Evolutionary conservation across 2,888 invertebrate genomes (phyloP), one percentile per base, ranked within the genome.

Genomic region (Lutraria lutraria): DNA sequence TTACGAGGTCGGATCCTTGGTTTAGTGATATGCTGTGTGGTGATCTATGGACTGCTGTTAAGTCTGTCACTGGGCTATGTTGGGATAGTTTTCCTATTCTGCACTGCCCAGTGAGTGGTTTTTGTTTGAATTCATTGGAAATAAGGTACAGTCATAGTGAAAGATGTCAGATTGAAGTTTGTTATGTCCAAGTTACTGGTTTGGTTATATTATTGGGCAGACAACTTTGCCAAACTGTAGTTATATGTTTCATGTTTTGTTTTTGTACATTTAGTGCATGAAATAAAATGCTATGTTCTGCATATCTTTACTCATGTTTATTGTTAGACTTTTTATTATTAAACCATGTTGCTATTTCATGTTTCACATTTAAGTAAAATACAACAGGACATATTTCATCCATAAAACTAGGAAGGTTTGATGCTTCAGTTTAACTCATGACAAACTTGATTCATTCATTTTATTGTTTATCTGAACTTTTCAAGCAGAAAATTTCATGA

Each of bases 321-420:
- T 25, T 85, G 85, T 85, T 85, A 79, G 34, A 34, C 19, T 81
- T 85, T 76, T 85, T 60, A 43, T 56, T 29, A 52, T 79, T 80
- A 16, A 60, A 85, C 85, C 85, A 85, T 85, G 85, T 80, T 79
- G n/a, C 85, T 84, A 84, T 84, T 84, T 68, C 63, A 68, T n/a
- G 63, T 68, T 68, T 25, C 25, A 68, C n/a, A n/a, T 60, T 60
- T 12, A 60, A 8, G 60, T 43, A 43, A 4, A 43, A 43, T 43
- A 43, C 43, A 43, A 43, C 43, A 43, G 4, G 43, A 43, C 43
- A 43, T 43, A 8, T 43, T 43, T 43, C 43, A 43, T 43, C 43
- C 8, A 43, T 4, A 43, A 43, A 43, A 43, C 43, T 43, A 43
- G 43, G 25, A 8, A 68, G n/a, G 25, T 68, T 68, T 68, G 25